Evolutionary conservation across 1,140 invertebrate genomes (phyloP).

Genomic region (Acromyrmex charruanus): DNA sequence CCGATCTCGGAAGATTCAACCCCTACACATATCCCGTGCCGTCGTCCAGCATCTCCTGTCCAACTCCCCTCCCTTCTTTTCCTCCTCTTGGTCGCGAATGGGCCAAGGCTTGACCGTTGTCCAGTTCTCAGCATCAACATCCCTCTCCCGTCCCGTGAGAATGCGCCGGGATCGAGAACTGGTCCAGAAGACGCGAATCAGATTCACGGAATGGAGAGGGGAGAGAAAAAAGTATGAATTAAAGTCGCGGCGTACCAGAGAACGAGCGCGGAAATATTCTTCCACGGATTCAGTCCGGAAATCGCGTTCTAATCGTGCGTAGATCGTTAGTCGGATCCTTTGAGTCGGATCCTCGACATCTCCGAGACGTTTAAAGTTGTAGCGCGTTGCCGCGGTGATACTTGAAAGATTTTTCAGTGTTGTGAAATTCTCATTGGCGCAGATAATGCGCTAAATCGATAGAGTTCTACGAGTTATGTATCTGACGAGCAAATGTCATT

Average conservation of each 20-base stretch:
- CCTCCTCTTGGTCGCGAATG: slow-evolving; percentile 64
- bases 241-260: slow-evolving; percentile 42
- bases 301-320: slow-evolving; percentile 50
- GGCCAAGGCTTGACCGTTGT: slow-evolving; percentile 85
- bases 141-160: slow-evolving; percentile 81
- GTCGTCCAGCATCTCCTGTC: slow-evolving; percentile 59
- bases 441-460: not conserved
- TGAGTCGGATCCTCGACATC: not conserved
- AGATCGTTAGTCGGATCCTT: slow-evolving; percentile 21
- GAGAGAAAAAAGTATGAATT: slow-evolving; percentile 51
- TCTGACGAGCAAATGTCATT: not conserved
- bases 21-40: slow-evolving; percentile 70
- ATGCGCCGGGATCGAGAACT: slow-evolving; percentile 82
- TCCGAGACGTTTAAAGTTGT: slow-evolving; percentile 3
- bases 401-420: slow-evolving; percentile 7
- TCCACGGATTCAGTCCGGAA: slow-evolving; percentile 39
- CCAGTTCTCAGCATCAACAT: slow-evolving; percentile 85
- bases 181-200: slow-evolving; percentile 82
- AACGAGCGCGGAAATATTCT: slow-evolving; percentile 51
- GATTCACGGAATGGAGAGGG: slow-evolving; percentile 44
- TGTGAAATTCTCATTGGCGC: not conserved
- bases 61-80: slow-evolving; percentile 14
- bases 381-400: not conserved
- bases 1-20: slow-evolving; percentile 83
- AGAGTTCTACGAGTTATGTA: slow-evolving; percentile 1